Base-by-base conservation (phyloP, 2,797 vertebrate genomes). In the Pangasius sanitwongsei region DNA sequence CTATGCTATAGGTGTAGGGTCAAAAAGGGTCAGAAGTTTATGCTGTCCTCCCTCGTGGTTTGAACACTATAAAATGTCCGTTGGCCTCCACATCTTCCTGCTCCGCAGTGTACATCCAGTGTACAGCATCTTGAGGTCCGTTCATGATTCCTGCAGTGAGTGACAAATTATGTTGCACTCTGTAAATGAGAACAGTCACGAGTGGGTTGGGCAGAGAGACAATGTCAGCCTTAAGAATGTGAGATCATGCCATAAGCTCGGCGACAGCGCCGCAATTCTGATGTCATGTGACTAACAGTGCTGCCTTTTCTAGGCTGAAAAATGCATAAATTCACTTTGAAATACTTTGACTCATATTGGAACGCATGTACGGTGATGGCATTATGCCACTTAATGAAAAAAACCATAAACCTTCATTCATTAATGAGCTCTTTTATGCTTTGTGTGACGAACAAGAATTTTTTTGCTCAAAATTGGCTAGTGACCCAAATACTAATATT, bases 191-290 rank as follows among this genome's bases (percentile, higher is more conserved):
- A 89, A 74, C 61, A 31, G 59, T 82, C 78, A 65, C 55, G 69
- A 81, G 61, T 74, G 86, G 85, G 67, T 37, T 88, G 80, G 77
- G 65, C 87, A 78, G 70, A 85, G 18, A 87, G 78, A 92, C 90
- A 92, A 92, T 90, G 85, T 69, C 23, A 59, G 89, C 44, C 81
- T 89, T 85, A 92, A 80, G 87, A 83, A 85, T 89, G 86, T 90
- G 90, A 91, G 86, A 31, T 90, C 85, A 90, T 91, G 87, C 72
- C 81, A 85, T 88, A 85, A 90, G 82, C 89, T 88, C 67, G 85
- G 90, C 87, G 90, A 91, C 41, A 48, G 88, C 85, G 48, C 89
- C 85, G 34, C 85, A 28, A 90, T 55, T 72, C 69, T 88, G 89
- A 88, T 83, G 89, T 90, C 90, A 91, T 90, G 61, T 59, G 69